phyloP scores from a whole-genome alignment of 2,888 invertebrate genomes.

The Eupithecia subumbrata region DNA sequence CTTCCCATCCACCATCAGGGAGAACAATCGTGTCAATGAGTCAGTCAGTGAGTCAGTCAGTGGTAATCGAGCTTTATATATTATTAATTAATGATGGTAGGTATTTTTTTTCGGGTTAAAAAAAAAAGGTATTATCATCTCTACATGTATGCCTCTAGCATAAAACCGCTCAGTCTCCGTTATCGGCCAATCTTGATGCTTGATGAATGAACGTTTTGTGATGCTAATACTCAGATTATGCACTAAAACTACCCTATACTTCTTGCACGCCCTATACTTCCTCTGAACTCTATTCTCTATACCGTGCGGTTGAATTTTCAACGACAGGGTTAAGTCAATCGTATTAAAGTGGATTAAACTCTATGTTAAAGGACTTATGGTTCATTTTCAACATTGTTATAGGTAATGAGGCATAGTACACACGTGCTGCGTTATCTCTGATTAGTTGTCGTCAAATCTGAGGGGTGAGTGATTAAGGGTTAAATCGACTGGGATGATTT shows the following conservation, averaged over 20 bases:
- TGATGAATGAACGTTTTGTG: conserved; percentile 82
- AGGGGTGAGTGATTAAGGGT: conserved; percentile 56
- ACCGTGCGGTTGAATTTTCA: background rate
- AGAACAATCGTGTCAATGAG: too few species aligned
- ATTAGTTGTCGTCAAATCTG: conserved; percentile 52
- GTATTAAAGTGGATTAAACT: conserved; percentile 14
- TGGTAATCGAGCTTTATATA: too few species aligned
- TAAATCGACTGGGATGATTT: conserved; percentile 79
- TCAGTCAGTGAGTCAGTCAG: too few species aligned
- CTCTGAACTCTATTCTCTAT: background rate
- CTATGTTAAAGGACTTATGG: background rate
- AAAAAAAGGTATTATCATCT: conserved; percentile 59
- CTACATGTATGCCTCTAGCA: conserved; percentile 46
- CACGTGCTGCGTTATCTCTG: conserved; percentile 75
- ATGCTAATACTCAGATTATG: conserved; percentile 59
- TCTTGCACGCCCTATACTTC: conserved; percentile 29
- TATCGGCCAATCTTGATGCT: conserved; percentile 72
- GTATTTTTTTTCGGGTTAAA: too few species aligned
- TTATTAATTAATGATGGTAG: too few species aligned
- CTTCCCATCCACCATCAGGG: too few species aligned
- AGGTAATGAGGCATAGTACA: conserved; percentile 65
- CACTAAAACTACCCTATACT: conserved; percentile 43
- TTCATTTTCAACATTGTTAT: conserved; percentile 30
- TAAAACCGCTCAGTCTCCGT: conserved; percentile 56
- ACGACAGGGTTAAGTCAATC: background rate